Conservation (phyloP, 2,113 vertebrate genomes). For the Sinocyclocheilus grahami region DNA sequence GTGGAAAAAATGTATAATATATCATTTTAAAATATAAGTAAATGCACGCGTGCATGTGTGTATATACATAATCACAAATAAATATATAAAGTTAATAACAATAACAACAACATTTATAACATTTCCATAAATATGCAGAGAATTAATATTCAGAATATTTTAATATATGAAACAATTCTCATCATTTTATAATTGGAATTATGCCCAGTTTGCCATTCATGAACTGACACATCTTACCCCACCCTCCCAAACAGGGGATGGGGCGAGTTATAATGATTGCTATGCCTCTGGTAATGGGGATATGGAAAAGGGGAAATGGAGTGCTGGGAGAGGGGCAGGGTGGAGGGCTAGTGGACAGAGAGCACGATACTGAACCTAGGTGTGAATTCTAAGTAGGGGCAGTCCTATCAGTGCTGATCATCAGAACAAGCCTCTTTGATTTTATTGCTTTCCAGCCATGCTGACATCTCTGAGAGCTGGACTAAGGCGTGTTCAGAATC, state of each 20-base stretch:
- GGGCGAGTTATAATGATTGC: background rate
- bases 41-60: no score
- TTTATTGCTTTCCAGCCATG: conserved; percentile 31
- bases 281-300: background rate
- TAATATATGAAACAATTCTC: no score
- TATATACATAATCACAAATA: no score
- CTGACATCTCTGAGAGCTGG: background rate
- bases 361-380: background rate
- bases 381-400: conserved; percentile 49
- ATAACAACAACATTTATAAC: no score
- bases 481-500: conserved; percentile 21
- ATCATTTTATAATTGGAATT: no score
- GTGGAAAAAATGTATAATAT: no score
- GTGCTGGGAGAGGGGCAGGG: background rate
- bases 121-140: no score
- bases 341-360: background rate
- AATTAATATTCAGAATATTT: no score
- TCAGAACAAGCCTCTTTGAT: conserved; percentile 26
- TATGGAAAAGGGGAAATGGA: background rate
- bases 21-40: no score
- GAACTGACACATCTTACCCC: background rate
- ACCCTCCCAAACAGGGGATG: background rate
- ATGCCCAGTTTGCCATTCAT: background rate
- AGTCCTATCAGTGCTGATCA: conserved; percentile 39
- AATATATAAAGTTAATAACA: no score